Base-by-base conservation (phyloP, 2,113 vertebrate genomes). In the Synodontis membranacea region DNA sequence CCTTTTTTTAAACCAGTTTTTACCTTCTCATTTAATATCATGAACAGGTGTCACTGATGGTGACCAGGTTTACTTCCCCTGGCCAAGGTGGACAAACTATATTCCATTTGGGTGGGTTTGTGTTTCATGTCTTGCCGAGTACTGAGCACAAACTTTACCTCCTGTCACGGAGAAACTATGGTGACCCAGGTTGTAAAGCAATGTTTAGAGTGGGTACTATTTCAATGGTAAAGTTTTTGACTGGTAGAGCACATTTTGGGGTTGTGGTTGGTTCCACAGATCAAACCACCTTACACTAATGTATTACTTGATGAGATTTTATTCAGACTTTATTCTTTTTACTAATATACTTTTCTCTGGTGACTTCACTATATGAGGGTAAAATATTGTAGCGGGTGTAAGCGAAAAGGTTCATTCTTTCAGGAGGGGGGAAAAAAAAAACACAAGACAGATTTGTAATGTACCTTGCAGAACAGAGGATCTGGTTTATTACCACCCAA, bases 401-500 rank as follows among this genome's bases (percentile, higher is more conserved):
- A 39, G n/a, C 42, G 31, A 19, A 1, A 25, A 56, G 28, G 42
- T 80, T 34, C 23, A 17, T 68, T 58, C 17, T 60, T 62, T 56
- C 37, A 80, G 39, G 14, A 52, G 37, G 25, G 10, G 12, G 52
- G 48, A 82, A 56, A 75, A 42, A 82, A 58, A 76, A 44, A 46
- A 76, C 37, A 56, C n/a, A 48, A 19, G 42, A 87, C 80, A 70
- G 62, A 34, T 72, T 66, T 68, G 44, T 76, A 88, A 88, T 90
- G 82, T 91, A 93, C 89, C 92, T 92, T 92, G 92, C 90, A 92
- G 94, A 94, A 95, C 94, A 95, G 92, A 95, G 92, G 95, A 94
- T 93, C 93, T 92, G 94, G 91, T 95, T 95, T 95, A 95, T 95
- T 95, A 95, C 94, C 93, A 93, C 94, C 94, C 94, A 94, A 93